Percentiles rank a stretch among this genome's conserved stretches.
Conservation (phyloP, 2,113 vertebrate species). For the Ceyx cyanopectus region DNA sequence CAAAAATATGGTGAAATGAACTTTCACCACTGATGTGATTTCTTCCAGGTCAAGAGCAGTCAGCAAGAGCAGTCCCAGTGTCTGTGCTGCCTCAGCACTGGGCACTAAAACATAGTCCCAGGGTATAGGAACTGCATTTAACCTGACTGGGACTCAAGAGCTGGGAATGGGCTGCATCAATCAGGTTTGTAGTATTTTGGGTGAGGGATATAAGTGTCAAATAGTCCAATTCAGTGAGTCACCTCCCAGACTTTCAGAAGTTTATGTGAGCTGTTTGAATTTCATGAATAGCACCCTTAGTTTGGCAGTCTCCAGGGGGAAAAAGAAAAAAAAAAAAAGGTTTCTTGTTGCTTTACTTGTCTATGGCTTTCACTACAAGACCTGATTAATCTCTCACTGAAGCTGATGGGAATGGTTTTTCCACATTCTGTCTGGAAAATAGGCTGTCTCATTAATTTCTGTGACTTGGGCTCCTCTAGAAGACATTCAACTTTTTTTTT, state of each 20-base stretch:
- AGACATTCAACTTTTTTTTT: not conserved
- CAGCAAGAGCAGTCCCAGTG: not conserved
- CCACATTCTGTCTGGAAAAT: not conserved
- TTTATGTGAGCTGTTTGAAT: not conserved
- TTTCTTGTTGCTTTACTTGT: not conserved
- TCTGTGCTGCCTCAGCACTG: not conserved
- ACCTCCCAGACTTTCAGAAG: not conserved
- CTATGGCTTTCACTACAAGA: not conserved
- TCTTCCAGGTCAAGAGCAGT: not conserved
- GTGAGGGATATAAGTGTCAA: not conserved
- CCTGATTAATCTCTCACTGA: not conserved
- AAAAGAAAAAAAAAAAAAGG: not conserved
- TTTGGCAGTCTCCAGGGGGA: not conserved
- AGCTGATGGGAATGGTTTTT: not conserved
- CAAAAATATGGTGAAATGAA: not conserved
- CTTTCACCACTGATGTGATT: not conserved
- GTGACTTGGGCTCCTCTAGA: not conserved
- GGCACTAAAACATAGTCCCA: not conserved
- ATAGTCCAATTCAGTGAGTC: not conserved
- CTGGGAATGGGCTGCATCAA: fast-evolving
- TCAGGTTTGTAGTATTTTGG: not conserved
- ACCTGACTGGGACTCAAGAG: not conserved
- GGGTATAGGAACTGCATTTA: fast-evolving
- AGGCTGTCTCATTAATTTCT: not conserved
- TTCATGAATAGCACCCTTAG: not conserved